Conservation (phyloP, 2,113 vertebrate species). For the Calonectris borealis region DNA sequence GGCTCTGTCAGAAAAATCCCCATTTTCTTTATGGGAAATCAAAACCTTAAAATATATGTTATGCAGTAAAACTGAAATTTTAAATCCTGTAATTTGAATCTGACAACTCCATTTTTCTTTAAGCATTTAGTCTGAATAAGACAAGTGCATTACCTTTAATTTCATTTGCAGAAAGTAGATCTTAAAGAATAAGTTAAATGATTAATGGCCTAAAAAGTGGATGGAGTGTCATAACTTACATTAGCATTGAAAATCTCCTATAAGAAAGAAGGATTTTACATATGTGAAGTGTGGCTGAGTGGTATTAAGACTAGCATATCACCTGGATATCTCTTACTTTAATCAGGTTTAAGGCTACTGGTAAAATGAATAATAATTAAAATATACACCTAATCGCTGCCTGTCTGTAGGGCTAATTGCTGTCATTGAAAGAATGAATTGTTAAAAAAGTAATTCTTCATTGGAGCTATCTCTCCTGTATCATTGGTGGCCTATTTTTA, state of each 20-base stretch:
- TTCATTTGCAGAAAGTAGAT: slow-evolving; percentile 68
- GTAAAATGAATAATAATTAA: slow-evolving; percentile 81
- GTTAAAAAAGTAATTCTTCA: slow-evolving; percentile 80
- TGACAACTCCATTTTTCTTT: slow-evolving; percentile 69
- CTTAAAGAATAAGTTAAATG: slow-evolving; percentile 66
- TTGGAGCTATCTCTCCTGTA: slow-evolving; percentile 76
- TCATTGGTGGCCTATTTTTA: slow-evolving; percentile 82
- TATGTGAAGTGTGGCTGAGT: slow-evolving; percentile 67
- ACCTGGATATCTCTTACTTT: slow-evolving; percentile 74
- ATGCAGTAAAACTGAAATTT: slow-evolving; percentile 61
- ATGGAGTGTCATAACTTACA: slow-evolving; percentile 68
- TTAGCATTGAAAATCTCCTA: slow-evolving; percentile 69
- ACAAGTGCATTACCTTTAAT: slow-evolving; percentile 65
- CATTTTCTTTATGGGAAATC: slow-evolving; percentile 60
- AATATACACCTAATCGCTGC: slow-evolving; percentile 81
- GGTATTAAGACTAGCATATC: slow-evolving; percentile 73
- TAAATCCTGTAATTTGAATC: slow-evolving; percentile 59
- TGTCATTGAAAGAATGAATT: slow-evolving; percentile 81
- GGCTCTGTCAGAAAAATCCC: slow-evolving; percentile 55
- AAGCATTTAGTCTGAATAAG: slow-evolving; percentile 61
- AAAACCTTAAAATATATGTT: slow-evolving; percentile 54
- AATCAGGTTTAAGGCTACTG: slow-evolving; percentile 72
- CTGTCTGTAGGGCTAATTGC: slow-evolving; percentile 82
- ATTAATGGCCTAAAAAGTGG: slow-evolving; percentile 66
- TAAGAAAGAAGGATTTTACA: slow-evolving; percentile 68